Base-by-base conservation (phyloP, 2,797 vertebrate genomes). In the Sylvilagus floridanus region DNA sequence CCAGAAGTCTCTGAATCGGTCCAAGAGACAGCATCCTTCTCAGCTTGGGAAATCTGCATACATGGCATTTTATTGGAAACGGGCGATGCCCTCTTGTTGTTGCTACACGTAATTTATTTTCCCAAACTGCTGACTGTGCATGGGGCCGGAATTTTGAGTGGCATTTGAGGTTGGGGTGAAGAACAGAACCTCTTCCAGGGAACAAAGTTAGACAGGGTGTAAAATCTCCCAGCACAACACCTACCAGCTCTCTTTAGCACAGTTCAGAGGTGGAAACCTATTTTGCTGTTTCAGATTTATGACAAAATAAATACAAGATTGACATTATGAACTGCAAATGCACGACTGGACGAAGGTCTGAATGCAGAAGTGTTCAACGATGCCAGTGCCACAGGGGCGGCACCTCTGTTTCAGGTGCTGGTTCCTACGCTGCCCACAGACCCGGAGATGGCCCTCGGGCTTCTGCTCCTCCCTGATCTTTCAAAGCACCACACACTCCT, bases 31-130 rank as follows among this genome's bases (percentile, higher is more conserved):
- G 32, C 35, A 54, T 4, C 8, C 30, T 13, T 42, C 52, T 78
- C 86, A 52, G 32, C 13, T 4, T 13, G 11, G 62, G 10, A 79
- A 88, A 71, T 52, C 62, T 76, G 54, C 13, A 35, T 63, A 88
- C 86, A 76, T 11, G 16, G 54, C 62, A 82, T 93, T 68, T 96
- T 84, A 90, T 69, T 62, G 78, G 14, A 65, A 72, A 16, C 12
- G 50, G 52, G 62, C 77, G 57, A 71, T 35, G 17, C 16, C 8
- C 35, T 71, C 76, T 82, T 72, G 42, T 82, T 72, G 42, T 19
- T 57, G 26, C 1, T 35, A 4, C 72, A 42, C 77, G 50, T 52
- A 30, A 0, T 79, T 90, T 77, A 63, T 24, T 54, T 78, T 24
- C 54, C 3, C 63, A 62, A 81, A 75, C 52, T 13, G 28, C 28